These are phyloP conservation scores for Neria commutata DNA, from an alignment of 2,888 invertebrate species.

Conservation along the genomic window DNA sequence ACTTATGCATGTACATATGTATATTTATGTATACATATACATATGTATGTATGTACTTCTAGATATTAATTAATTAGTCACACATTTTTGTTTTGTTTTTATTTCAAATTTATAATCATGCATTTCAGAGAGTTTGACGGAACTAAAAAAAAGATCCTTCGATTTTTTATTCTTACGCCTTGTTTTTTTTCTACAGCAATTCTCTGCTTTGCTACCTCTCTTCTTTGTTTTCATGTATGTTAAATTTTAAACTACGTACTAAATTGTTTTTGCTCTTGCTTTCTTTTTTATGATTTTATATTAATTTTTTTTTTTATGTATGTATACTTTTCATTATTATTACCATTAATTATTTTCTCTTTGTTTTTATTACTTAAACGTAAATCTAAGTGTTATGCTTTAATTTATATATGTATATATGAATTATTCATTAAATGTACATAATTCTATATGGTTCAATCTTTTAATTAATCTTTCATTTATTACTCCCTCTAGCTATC, in stretches of 20 bases:
- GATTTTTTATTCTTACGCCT: no score
- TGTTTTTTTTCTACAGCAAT: no score
- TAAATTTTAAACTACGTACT: conserved; percentile 19
- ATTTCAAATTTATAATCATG: no score
- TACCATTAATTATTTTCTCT: no score
- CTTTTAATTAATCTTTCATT: neutral
- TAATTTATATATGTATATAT: conserved; percentile 22
- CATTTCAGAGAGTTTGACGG: no score
- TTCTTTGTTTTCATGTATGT: neutral
- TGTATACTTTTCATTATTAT: conserved; percentile 23
- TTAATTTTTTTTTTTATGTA: conserved; percentile 34
- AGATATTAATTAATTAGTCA: neutral
- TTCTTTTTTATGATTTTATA: neutral
- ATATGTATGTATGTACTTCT: conserved; percentile 1
- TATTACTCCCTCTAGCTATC: neutral
- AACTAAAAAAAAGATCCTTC: no score
- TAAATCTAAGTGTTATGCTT: conserved; percentile 27
- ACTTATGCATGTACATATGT: conserved; percentile 22
- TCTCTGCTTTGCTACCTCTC: no score
- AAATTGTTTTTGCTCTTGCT: conserved; percentile 9
- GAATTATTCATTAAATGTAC: conserved; percentile 24
- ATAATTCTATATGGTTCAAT: conserved; percentile 19
- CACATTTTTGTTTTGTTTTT: no score
- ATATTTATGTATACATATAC: conserved; percentile 20
- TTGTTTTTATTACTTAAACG: no score